Conservation (phyloP, 2,797 vertebrate species). For the Halcyon smyrnensis region DNA sequence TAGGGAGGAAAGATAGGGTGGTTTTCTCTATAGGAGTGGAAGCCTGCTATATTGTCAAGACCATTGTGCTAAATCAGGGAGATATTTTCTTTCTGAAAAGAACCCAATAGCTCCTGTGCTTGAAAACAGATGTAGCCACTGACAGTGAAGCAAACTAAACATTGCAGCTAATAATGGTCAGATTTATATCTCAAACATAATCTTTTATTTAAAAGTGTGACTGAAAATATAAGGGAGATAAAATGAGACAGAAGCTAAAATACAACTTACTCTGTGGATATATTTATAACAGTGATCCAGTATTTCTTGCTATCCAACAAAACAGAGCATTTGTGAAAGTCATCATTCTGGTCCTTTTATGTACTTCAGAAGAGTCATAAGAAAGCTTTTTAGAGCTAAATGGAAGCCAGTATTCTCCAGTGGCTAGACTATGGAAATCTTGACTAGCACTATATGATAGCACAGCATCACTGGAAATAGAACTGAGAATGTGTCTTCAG, state of each 20-base stretch:
- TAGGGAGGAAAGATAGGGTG: not conserved
- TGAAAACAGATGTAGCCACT: constrained; percentile 26
- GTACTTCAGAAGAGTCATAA: constrained; percentile 39
- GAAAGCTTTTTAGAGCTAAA: constrained; percentile 52
- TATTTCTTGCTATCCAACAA: constrained; percentile 31
- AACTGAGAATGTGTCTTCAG: constrained; percentile 22
- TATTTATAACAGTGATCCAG: constrained; percentile 12
- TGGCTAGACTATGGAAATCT: constrained; percentile 5
- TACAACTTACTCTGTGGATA: not conserved
- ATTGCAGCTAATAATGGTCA: constrained; percentile 21
- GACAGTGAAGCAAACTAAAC: constrained; percentile 14
- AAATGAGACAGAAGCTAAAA: not conserved
- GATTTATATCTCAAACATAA: constrained; percentile 39
- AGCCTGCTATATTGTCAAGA: not conserved
- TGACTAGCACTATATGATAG: not conserved
- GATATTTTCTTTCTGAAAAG: constrained; percentile 7
- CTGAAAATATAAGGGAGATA: constrained; percentile 19
- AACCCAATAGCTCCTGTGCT: not conserved
- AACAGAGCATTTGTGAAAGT: constrained; percentile 34
- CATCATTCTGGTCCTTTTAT: constrained; percentile 28
- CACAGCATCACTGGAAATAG: constrained; percentile 1
- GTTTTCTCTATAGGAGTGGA: not conserved
- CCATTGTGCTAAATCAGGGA: not conserved
- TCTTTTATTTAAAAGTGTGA: constrained; percentile 27
- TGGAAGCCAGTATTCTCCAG: constrained; percentile 33